phyloP scores from a whole-genome alignment of 2,888 invertebrate species.

The Scaptomyza reducta region DNA sequence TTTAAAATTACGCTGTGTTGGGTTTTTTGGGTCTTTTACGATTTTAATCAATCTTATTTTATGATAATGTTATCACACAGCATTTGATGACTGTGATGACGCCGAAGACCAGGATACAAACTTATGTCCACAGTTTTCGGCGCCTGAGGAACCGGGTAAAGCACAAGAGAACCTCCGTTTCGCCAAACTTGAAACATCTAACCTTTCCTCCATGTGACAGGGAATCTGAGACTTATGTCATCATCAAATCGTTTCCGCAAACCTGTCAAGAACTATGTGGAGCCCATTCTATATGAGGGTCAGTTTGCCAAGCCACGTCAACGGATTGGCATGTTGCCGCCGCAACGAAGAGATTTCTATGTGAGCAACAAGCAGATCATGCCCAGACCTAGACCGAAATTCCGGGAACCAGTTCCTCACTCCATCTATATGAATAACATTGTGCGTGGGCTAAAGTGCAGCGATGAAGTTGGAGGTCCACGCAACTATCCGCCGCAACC shows the following conservation, averaged over 20 bases:
- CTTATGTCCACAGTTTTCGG: conserved; percentile 61
- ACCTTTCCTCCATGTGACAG: not conserved
- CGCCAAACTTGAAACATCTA: not conserved
- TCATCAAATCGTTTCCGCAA: conserved; percentile 42
- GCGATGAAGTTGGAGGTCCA: conserved; percentile 38
- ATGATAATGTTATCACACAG: not conserved
- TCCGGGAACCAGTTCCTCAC: conserved; percentile 51
- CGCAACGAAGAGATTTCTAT: conserved; percentile 52
- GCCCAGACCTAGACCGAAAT: conserved; percentile 56
- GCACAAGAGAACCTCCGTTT: too few relatives aligned
- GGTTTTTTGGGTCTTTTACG: too few relatives aligned
- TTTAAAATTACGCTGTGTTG: too few relatives aligned
- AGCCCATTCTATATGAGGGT: conserved; percentile 68
- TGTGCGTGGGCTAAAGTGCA: conserved; percentile 62
- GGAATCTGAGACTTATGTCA: conserved; percentile 9
- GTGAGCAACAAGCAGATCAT: conserved; percentile 68
- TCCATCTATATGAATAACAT: conserved; percentile 73
- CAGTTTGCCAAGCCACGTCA: conserved; percentile 59
- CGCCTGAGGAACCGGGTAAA: conserved; percentile 37
- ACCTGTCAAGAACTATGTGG: conserved; percentile 66
- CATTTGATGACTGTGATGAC: conserved; percentile 34
- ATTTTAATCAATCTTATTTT: not conserved
- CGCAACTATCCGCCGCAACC: not conserved
- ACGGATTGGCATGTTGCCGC: conserved; percentile 31
- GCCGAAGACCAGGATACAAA: conserved; percentile 60